phyloP scores from a whole-genome alignment of 2,888 invertebrate genomes.

The Drosophila diplacantha region DNA sequence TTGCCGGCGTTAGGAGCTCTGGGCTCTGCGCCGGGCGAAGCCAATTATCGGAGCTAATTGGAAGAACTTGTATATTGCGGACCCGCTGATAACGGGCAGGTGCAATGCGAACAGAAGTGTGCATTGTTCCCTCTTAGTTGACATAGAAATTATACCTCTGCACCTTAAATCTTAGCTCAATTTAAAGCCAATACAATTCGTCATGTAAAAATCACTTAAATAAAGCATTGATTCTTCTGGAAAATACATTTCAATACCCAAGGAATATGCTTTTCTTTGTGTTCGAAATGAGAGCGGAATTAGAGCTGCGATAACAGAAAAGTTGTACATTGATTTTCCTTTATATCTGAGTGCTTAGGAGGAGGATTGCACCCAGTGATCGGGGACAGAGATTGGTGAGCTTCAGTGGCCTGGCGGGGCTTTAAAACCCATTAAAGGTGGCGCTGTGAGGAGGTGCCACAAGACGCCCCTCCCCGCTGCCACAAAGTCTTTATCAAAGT shows the following conservation, averaged over 20 bases:
- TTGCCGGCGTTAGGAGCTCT: conserved; percentile 12
- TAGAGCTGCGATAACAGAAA: background rate
- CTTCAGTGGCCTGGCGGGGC: conserved; percentile 17
- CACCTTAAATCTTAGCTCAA: background rate
- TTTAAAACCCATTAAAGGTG: conserved; percentile 14
- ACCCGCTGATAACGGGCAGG: conserved; percentile 4
- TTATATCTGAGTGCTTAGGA: background rate
- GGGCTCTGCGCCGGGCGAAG: conserved; percentile 7
- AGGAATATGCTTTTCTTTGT: background rate
- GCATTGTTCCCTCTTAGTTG: background rate
- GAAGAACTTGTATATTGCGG: background rate
- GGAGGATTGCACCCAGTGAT: conserved; percentile 1
- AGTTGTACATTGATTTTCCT: background rate
- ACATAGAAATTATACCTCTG: background rate
- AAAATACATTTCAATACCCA: background rate
- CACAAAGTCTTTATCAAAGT: conserved; percentile 16
- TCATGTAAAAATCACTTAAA: background rate
- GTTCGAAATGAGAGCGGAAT: background rate
- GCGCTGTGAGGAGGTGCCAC: background rate
- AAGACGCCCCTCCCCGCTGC: background rate
- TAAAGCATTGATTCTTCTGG: background rate
- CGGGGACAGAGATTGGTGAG: conserved; percentile 19
- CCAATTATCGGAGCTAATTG: conserved; percentile 39
- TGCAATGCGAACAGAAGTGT: background rate
- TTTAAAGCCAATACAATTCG: background rate